A percentile compares a stretch with the other conserved stretches of the same genome.
Evolutionary conservation across 30 jellyfish, hydroid and myxozoan genomes (phyloP).

Genomic region (Aurelia sp.): DNA sequence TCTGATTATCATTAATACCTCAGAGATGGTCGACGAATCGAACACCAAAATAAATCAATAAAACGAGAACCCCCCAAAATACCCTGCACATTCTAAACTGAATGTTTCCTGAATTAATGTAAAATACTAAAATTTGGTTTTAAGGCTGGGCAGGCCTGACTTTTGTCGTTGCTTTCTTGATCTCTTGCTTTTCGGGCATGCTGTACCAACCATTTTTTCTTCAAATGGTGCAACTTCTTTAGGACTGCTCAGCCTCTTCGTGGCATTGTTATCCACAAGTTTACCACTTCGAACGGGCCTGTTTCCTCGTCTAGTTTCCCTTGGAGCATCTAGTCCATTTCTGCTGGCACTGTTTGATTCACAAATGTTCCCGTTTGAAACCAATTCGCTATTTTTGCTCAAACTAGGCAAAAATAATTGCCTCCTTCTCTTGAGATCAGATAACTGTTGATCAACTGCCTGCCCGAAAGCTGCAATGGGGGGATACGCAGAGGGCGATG

Average conservation of each 20-base stretch:
- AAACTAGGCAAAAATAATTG: conserved; percentile 20
- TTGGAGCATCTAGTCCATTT: neutral
- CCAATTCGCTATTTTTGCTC: conserved; percentile 37
- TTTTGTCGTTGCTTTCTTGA: conserved; percentile 22
- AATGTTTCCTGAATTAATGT: too few species aligned
- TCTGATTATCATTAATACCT: too few species aligned
- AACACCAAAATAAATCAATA: too few species aligned
- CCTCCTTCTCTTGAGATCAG: neutral
- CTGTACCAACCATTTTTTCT: conserved; percentile 41
- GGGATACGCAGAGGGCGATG: too few species aligned
- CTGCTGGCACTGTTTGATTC: neutral
- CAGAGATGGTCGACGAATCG: too few species aligned
- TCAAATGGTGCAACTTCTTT: conserved; percentile 25
- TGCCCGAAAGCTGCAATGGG: too few species aligned
- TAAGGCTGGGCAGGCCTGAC: conserved; percentile 27
- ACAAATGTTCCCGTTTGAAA: conserved; percentile 8
- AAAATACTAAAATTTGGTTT: neutral
- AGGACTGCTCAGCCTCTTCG: conserved; percentile 11
- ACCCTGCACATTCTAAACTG: too few species aligned
- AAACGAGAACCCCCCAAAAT: too few species aligned
- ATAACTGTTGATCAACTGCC: too few species aligned
- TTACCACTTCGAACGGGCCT: conserved; percentile 7
- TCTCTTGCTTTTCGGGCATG: conserved; percentile 29
- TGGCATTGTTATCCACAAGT: too few species aligned
- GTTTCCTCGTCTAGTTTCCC: conserved; percentile 1